Evolutionary conservation across 2,888 invertebrate genomes (phyloP).

Genomic region (Oscheius sp.): DNA sequence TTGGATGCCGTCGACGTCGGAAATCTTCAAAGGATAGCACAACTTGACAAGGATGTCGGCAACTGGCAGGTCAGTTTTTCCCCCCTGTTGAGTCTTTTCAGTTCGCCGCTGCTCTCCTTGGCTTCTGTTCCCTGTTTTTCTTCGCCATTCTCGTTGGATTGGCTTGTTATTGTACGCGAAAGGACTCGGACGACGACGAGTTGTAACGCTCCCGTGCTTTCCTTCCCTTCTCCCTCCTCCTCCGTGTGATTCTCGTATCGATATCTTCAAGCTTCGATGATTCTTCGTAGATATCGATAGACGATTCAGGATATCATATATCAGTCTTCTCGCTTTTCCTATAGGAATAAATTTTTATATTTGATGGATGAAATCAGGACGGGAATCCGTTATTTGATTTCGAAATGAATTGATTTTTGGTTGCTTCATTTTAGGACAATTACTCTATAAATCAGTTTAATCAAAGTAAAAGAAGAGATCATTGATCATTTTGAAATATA

Average conservation of each 20-base stretch:
- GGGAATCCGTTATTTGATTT: too few relatives aligned
- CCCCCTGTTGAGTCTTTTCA: constrained; percentile 37
- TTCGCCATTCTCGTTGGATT: constrained; percentile 70
- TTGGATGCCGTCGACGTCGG: constrained; percentile 70
- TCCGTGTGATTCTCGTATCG: constrained; percentile 17
- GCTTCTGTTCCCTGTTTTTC: constrained; percentile 70
- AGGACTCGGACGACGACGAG: constrained; percentile 69
- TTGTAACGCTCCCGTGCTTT: constrained; percentile 33
- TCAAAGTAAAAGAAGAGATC: too few relatives aligned
- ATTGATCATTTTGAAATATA: too few relatives aligned
- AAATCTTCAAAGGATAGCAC: constrained; percentile 64
- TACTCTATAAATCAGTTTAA: too few relatives aligned
- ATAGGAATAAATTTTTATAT: constrained; percentile 15
- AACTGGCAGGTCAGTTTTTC: constrained; percentile 67
- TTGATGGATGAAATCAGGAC: too few relatives aligned
- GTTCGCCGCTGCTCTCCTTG: constrained; percentile 70
- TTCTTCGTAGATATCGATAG: constrained; percentile 18
- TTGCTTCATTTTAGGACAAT: too few relatives aligned
- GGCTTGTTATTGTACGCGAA: constrained; percentile 70
- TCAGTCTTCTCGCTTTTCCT: constrained; percentile 8
- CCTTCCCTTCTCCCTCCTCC: background rate
- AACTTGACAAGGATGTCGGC: constrained; percentile 66
- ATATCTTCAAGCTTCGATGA: constrained; percentile 4
- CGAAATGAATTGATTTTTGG: too few relatives aligned
- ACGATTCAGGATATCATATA: constrained; percentile 31